Percentiles rank a stretch among this genome's conserved stretches.
Evolutionary conservation across 1,140 invertebrate genomes (phyloP).

Genomic region (Amphibalanus amphitrite): DNA sequence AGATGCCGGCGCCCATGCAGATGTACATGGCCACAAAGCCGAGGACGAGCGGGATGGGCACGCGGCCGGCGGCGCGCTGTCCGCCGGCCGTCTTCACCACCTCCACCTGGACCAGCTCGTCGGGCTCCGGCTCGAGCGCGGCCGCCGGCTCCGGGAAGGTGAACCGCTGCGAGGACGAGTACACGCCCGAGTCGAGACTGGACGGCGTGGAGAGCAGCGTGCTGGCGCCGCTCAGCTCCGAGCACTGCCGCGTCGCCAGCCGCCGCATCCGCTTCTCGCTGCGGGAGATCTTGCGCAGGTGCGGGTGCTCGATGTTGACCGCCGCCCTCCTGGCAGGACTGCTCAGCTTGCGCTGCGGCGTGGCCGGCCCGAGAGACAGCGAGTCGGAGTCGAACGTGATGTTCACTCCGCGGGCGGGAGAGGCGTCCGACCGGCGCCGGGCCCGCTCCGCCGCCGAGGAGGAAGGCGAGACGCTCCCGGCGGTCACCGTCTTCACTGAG

Average conservation of each 20-base stretch:
- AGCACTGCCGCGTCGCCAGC: background rate
- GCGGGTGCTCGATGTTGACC: background rate
- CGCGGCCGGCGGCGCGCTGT: constrained; percentile 28
- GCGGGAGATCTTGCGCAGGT: background rate
- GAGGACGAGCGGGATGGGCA: constrained; percentile 51
- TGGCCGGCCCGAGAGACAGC: background rate
- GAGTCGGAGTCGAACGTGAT: background rate
- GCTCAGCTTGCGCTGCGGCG: background rate
- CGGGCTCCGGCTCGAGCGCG: background rate
- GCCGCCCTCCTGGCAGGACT: background rate
- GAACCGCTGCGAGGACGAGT: constrained; percentile 2
- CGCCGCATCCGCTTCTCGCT: background rate
- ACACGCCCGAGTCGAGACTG: background rate
- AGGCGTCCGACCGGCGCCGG: background rate
- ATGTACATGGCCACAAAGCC: constrained; percentile 49
- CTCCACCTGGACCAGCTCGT: background rate
- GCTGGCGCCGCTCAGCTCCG: background rate
- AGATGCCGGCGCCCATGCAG: constrained; percentile 22
- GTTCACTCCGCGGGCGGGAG: too few species aligned
- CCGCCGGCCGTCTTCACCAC: constrained; percentile 17
- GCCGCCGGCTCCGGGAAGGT: background rate
- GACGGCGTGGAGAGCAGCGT: background rate
- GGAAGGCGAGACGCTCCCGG: too few species aligned
- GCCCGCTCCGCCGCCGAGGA: too few species aligned
- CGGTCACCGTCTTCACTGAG: too few species aligned